Evolutionary conservation across 2,888 invertebrate species (phyloP).

Genomic region (Callosobruchus maculatus): DNA sequence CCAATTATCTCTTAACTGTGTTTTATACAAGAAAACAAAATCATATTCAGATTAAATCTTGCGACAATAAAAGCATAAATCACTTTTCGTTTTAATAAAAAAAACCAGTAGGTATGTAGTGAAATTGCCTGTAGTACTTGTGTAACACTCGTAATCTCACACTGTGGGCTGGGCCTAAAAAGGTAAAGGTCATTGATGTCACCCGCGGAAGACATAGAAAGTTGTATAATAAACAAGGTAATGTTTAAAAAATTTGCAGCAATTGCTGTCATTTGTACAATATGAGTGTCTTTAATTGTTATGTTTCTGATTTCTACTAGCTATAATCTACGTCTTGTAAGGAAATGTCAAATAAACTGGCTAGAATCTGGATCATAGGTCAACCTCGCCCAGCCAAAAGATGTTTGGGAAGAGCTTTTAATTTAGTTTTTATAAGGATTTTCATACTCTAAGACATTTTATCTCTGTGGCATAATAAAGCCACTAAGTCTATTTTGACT

Average conservation of each 20-base stretch:
- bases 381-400: too few relatives aligned
- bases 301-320: not conserved
- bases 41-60: not conserved
- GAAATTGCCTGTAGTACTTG: not conserved
- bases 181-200: not conserved
- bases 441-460: too few relatives aligned
- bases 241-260: not conserved
- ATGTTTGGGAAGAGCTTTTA: too few relatives aligned
- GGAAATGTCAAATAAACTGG: too few relatives aligned
- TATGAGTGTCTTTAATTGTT: not conserved
- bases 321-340: too few relatives aligned
- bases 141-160: not conserved
- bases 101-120: not conserved
- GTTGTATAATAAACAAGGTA: not conserved
- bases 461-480: too few relatives aligned
- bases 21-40: not conserved
- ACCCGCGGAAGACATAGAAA: not conserved
- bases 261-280: not conserved
- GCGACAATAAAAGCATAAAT: not conserved
- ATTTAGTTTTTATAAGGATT: too few relatives aligned
- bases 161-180: not conserved
- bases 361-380: too few relatives aligned
- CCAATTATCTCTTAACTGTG: too few relatives aligned
- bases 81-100: not conserved
- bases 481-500: too few relatives aligned